Evolutionary conservation across 2,113 vertebrate species (phyloP).

Genomic region (Sisor rabdophorus): DNA sequence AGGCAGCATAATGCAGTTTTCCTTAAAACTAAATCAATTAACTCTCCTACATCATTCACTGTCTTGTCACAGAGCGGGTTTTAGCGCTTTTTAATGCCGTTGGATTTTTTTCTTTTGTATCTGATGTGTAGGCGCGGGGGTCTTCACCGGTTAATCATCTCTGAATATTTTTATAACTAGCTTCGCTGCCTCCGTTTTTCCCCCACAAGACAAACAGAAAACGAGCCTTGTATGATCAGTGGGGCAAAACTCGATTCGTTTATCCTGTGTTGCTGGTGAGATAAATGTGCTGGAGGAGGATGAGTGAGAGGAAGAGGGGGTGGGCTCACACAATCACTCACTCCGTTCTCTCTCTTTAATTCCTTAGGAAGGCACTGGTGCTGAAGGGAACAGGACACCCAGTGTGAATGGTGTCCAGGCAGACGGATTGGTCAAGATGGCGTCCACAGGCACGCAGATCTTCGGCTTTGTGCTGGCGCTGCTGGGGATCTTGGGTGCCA

Average conservation of each 20-base stretch:
- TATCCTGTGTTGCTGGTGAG: slow-evolving; percentile 61
- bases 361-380: slow-evolving; percentile 58
- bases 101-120: too few relatives aligned
- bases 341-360: slow-evolving; percentile 58
- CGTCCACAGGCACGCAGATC: slow-evolving; percentile 83
- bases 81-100: background rate
- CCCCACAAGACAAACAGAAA: slow-evolving; percentile 46
- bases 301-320: slow-evolving; percentile 17
- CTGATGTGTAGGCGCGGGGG: too few relatives aligned
- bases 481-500: slow-evolving; percentile 79
- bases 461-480: slow-evolving; percentile 86
- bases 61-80: background rate
- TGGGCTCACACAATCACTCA: background rate
- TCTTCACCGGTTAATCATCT: slow-evolving; percentile 27
- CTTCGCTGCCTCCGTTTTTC: slow-evolving; percentile 41
- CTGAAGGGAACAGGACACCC: slow-evolving; percentile 56
- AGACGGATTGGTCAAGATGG: slow-evolving; percentile 71
- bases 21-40: slow-evolving; percentile 36
- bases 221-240: slow-evolving; percentile 41
- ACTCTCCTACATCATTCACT: background rate
- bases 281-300: slow-evolving; percentile 51
- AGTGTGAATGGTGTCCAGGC: slow-evolving; percentile 67
- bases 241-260: slow-evolving; percentile 33
- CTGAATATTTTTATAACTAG: slow-evolving; percentile 61
- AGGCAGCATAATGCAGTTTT: slow-evolving; percentile 45